Conservation (phyloP, 2,888 invertebrate species). For the Oxytorus armatus region DNA sequence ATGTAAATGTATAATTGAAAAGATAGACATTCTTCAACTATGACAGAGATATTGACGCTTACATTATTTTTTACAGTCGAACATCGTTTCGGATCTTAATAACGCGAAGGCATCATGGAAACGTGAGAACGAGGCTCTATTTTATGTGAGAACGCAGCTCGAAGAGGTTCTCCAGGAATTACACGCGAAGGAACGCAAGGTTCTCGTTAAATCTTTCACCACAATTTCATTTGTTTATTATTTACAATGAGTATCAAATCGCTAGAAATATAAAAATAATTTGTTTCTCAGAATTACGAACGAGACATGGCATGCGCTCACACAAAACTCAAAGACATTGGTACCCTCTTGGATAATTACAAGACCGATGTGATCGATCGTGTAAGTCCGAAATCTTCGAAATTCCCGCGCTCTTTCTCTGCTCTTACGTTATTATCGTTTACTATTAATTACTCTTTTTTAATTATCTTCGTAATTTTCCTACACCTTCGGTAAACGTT, state of each 20-base stretch:
- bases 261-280: not conserved
- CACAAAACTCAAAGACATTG: slow-evolving; percentile 72
- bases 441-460: not conserved
- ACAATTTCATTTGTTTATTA: no score
- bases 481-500: slow-evolving; percentile 69
- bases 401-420: not conserved
- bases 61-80: slow-evolving; percentile 29
- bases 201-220: slow-evolving; percentile 26
- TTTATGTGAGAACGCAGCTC: slow-evolving; percentile 73
- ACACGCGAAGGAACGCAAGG: slow-evolving; percentile 70
- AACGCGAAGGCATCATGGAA: slow-evolving; percentile 75
- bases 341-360: slow-evolving; percentile 70
- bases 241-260: not conserved
- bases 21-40: not conserved
- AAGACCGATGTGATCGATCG: slow-evolving; percentile 68
- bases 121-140: slow-evolving; percentile 74
- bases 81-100: slow-evolving; percentile 67
- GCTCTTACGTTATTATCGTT: not conserved
- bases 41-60: not conserved
- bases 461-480: slow-evolving; percentile 34
- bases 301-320: slow-evolving; percentile 69
- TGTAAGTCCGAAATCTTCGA: slow-evolving; percentile 42
- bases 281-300: slow-evolving; percentile 65
- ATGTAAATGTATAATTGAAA: no score
- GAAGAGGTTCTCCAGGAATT: slow-evolving; percentile 74